Percentiles rank a stretch among this genome's conserved stretches.
Evolutionary conservation across 2,888 invertebrate genomes (phyloP).

Genomic region (Cancer borealis): DNA sequence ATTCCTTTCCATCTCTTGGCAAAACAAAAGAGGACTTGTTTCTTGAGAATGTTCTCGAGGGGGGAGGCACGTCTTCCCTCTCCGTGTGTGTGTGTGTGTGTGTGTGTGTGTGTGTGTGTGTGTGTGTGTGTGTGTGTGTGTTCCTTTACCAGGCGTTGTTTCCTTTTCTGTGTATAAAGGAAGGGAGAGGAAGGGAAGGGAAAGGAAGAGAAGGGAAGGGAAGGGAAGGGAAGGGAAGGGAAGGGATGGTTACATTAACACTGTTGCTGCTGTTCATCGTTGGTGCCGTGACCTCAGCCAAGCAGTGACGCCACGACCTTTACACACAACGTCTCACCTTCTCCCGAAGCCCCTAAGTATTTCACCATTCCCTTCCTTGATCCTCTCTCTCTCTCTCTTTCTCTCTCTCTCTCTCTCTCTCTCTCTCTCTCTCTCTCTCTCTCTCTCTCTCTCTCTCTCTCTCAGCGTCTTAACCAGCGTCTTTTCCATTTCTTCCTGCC

Average conservation of each 20-base stretch:
- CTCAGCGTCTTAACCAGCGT: not conserved
- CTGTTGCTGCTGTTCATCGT: conserved; percentile 2
- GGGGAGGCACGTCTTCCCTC: conserved; percentile 9
- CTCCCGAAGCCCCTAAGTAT: not conserved
- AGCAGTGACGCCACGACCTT: not conserved
- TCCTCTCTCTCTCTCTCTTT: conserved; percentile 53
- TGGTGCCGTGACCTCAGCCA: not conserved
- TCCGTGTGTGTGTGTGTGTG: not conserved
- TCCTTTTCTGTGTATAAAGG: not conserved
- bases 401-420: conserved; percentile 49
- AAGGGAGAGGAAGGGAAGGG: not conserved
- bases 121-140: not conserved
- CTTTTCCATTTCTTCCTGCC: not conserved
- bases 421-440: conserved; percentile 44
- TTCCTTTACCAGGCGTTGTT: not conserved
- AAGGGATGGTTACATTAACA: not conserved
- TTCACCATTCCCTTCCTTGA: not conserved
- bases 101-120: not conserved
- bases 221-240: not conserved
- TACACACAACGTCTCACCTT: not conserved
- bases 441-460: conserved; percentile 16
- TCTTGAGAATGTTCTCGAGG: not conserved
- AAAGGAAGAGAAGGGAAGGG: not conserved
- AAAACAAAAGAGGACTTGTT: conserved; percentile 36
- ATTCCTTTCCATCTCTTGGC: conserved; percentile 31